Conservation (phyloP, 2,113 vertebrate species). For the Cairina moschata region DNA sequence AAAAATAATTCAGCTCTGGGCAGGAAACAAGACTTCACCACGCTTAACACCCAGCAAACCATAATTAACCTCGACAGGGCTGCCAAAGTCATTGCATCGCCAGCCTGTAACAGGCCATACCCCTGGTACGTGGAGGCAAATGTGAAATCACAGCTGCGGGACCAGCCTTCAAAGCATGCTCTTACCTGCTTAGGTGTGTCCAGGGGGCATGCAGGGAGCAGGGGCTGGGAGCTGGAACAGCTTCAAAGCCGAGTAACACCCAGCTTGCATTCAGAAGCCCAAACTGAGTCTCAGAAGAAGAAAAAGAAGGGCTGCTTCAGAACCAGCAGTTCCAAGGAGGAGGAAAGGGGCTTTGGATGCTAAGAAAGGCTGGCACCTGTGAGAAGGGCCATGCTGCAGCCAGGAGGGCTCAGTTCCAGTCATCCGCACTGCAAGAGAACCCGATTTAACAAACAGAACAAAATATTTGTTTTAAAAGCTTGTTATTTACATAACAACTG, state of each 20-base stretch:
- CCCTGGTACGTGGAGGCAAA: background rate
- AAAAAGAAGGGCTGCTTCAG: background rate
- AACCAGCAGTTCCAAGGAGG: background rate
- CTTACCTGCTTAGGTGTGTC: background rate
- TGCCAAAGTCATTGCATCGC: background rate
- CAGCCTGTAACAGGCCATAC: background rate
- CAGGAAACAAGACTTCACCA: background rate
- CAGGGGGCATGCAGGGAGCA: background rate
- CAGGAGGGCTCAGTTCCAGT: background rate
- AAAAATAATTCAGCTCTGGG: constrained; percentile 32
- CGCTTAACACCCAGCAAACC: background rate
- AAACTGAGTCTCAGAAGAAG: fast-evolving
- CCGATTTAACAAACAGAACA: background rate
- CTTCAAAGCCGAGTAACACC: too few species aligned
- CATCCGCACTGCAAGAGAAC: background rate
- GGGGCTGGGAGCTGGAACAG: background rate
- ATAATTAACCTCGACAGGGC: background rate
- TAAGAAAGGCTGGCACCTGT: background rate
- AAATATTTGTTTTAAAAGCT: constrained; percentile 20
- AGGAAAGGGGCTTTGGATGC: background rate
- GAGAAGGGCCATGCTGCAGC: background rate
- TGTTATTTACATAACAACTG: constrained; percentile 27
- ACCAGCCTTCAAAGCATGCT: background rate
- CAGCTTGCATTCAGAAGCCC: background rate
- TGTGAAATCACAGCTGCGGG: background rate